A percentile compares a stretch with the other conserved stretches of the same genome.
These are phyloP conservation scores for Sphaerophoria taeniata DNA, from an alignment of 2,888 invertebrate genomes.

Conservation along the genomic window DNA sequence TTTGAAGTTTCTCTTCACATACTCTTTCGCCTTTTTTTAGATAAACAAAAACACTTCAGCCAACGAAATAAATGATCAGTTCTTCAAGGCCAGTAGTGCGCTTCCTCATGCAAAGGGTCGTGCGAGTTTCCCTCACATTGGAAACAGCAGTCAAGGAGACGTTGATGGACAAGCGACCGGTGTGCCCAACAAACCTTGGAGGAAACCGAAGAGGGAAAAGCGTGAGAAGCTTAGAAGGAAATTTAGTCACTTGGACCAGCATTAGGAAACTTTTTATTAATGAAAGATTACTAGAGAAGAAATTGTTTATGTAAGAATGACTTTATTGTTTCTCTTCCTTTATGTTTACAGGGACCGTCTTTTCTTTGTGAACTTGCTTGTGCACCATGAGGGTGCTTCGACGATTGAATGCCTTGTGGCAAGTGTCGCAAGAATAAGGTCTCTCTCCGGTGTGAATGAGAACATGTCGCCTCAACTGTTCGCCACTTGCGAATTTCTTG, in stretches of 20 bases:
- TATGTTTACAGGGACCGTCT: constrained; percentile 3
- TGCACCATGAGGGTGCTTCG: constrained; percentile 76
- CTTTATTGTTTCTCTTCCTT: constrained; percentile 37
- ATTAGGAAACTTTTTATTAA: constrained; percentile 81
- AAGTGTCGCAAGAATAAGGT: constrained; percentile 76
- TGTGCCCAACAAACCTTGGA: constrained; percentile 87
- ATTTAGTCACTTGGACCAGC: constrained; percentile 93
- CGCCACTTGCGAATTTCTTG: constrained; percentile 80
- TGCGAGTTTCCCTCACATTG: constrained; percentile 81
- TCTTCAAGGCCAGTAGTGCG: constrained; percentile 84
- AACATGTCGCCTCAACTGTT: constrained; percentile 81
- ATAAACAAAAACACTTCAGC: constrained; percentile 81
- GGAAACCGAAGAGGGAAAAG: constrained; percentile 95
- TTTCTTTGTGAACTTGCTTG: constrained; percentile 75
- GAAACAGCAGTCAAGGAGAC: constrained; percentile 77
- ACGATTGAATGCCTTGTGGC: constrained; percentile 76
- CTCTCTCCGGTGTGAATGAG: constrained; percentile 80
- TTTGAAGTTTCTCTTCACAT: neutral
- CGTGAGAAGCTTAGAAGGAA: constrained; percentile 95
- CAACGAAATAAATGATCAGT: constrained; percentile 86
- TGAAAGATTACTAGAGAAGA: neutral
- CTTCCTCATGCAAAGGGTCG: constrained; percentile 82
- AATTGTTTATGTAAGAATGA: constrained; percentile 3
- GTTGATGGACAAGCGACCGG: constrained; percentile 69
- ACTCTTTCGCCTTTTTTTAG: constrained; percentile 73